phyloP scores from a whole-genome alignment of 1,140 invertebrate species.

The Drosophila pectinifera region DNA sequence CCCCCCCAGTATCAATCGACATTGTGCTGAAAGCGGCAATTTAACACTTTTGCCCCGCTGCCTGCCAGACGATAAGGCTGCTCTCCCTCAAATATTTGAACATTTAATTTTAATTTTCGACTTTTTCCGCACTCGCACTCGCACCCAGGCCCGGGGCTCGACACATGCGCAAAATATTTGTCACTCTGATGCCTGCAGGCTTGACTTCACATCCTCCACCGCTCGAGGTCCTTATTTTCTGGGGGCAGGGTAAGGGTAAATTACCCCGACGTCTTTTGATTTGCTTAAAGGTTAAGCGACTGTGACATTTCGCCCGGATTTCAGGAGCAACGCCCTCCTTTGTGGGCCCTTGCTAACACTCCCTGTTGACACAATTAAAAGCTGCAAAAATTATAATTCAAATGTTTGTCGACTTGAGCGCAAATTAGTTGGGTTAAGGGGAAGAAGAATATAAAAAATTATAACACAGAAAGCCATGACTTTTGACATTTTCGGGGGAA shows the following conservation, averaged over 20 bases:
- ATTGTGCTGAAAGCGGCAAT: conserved; percentile 70
- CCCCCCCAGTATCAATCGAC: conserved; percentile 62
- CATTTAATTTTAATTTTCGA: conserved; percentile 69
- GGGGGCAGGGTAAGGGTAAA: conserved; percentile 36
- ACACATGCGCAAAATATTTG: conserved; percentile 70
- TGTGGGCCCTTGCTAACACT: conserved; percentile 4
- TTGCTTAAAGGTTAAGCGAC: conserved; percentile 76
- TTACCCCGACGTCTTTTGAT: conserved; percentile 62
- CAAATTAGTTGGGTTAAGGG: conserved; percentile 33
- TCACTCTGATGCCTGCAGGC: conserved; percentile 36
- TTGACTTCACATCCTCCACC: conserved; percentile 17
- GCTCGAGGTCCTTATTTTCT: not conserved
- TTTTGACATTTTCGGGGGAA: conserved; percentile 36
- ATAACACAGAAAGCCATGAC: conserved; percentile 18
- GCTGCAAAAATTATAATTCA: conserved; percentile 39
- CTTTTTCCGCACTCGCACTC: conserved; percentile 34
- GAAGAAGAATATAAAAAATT: conserved; percentile 11
- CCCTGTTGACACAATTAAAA: conserved; percentile 48
- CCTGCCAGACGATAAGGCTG: conserved; percentile 32
- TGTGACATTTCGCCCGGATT: conserved; percentile 59
- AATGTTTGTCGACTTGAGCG: conserved; percentile 40
- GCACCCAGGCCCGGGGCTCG: conserved; percentile 16
- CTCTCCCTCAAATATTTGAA: conserved; percentile 63
- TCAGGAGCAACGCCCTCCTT: conserved; percentile 25
- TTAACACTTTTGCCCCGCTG: conserved; percentile 63